Conservation (phyloP, 2,797 vertebrate genomes). For the Melanotaenia parkinsoni region DNA sequence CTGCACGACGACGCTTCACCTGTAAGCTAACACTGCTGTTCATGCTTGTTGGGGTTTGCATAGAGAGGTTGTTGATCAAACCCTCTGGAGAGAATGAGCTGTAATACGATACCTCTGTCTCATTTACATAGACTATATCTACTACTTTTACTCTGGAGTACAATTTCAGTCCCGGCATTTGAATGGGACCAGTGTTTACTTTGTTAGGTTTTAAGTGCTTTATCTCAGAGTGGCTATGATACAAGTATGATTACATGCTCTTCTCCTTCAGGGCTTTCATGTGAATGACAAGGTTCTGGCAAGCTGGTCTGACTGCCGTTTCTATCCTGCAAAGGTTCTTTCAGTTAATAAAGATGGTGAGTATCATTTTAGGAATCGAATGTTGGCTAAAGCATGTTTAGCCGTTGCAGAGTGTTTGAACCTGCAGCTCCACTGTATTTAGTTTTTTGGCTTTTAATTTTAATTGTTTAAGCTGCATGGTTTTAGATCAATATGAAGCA, state of each 20-base stretch:
- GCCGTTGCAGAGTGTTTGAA: no score
- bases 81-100: background rate
- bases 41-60: background rate
- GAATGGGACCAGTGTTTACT: no score
- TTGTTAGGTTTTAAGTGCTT: no score
- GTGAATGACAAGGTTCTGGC: slow-evolving; percentile 94
- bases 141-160: no score
- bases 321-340: slow-evolving; percentile 94
- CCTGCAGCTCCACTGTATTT: no score
- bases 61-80: background rate
- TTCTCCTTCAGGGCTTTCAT: slow-evolving; percentile 86
- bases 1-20: slow-evolving; percentile 68
- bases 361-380: slow-evolving; percentile 26
- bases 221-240: no score
- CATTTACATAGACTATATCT: background rate
- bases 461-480: no score
- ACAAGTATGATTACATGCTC: background rate
- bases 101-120: background rate
- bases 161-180: no score
- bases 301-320: slow-evolving; percentile 97
- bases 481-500: no score
- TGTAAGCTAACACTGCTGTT: slow-evolving; percentile 58
- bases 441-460: no score
- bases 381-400: no score
- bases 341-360: slow-evolving; percentile 94